These are phyloP conservation scores for Ochlodes sylvanus DNA, from an alignment of 2,888 invertebrate species.

Conservation along the genomic window DNA sequence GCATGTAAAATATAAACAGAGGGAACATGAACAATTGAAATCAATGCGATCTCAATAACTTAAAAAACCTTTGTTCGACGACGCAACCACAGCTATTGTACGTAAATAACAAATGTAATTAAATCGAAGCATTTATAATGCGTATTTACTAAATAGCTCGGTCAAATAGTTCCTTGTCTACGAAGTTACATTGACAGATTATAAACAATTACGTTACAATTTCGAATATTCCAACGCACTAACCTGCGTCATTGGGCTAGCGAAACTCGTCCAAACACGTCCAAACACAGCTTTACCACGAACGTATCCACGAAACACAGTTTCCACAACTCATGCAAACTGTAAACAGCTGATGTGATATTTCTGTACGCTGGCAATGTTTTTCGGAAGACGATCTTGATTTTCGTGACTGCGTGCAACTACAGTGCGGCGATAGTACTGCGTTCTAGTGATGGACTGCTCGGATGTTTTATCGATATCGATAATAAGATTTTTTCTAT, in stretches of 20 bases:
- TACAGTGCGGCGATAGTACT: conserved; percentile 16
- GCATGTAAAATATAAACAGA: no score
- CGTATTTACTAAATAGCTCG: no score
- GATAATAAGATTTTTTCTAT: background rate
- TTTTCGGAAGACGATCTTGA: conserved; percentile 24
- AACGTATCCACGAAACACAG: conserved; percentile 8
- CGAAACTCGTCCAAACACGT: conserved; percentile 4
- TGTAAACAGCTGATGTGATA: conserved; percentile 15
- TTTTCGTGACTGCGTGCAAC: conserved; percentile 19
- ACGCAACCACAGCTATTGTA: no score
- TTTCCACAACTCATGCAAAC: conserved; percentile 6
- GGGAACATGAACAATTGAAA: no score
- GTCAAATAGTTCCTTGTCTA: no score
- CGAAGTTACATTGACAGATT: no score
- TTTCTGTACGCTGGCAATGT: conserved; percentile 26
- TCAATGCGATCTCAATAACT: no score
- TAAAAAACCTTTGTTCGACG: no score
- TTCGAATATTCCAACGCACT: background rate
- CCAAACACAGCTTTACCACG: background rate
- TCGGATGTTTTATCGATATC: conserved; percentile 6
- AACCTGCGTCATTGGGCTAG: conserved; percentile 16
- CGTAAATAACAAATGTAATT: no score
- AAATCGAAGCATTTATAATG: no score
- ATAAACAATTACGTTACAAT: no score
- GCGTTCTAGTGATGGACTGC: background rate